Percentiles rank a stretch among this genome's conserved stretches.
phyloP scores from a whole-genome alignment of 2,113 vertebrate genomes.

The Rhynchomys soricoides region DNA sequence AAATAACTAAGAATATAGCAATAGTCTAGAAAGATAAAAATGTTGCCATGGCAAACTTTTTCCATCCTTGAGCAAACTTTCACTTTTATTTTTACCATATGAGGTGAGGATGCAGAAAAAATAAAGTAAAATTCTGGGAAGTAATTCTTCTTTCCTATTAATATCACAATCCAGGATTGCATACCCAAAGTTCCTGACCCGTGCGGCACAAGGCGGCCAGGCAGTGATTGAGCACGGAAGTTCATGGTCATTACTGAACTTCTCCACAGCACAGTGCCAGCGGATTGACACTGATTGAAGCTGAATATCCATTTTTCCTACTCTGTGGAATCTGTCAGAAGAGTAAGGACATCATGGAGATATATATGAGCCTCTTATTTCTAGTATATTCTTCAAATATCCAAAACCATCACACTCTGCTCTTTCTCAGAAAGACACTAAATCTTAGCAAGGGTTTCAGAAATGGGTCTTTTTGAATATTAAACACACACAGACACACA shows the following conservation, averaged over 20 bases:
- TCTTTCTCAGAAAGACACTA: conserved; percentile 64
- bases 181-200: conserved; percentile 54
- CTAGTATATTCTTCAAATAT: conserved; percentile 65
- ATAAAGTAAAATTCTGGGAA: conserved; percentile 21
- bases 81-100: neutral
- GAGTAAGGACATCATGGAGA: conserved; percentile 56
- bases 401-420: conserved; percentile 49
- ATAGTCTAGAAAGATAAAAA: neutral
- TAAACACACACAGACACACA: conserved; percentile 30
- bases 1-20: neutral
- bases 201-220: conserved; percentile 23
- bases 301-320: conserved; percentile 71
- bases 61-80: neutral
- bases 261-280: conserved; percentile 46
- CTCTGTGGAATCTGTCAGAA: conserved; percentile 67
- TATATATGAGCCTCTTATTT: conserved; percentile 64
- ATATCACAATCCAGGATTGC: conserved; percentile 60
- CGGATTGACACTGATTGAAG: conserved; percentile 74
- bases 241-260: conserved; percentile 66
- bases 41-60: neutral
- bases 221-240: conserved; percentile 69
- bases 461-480: conserved; percentile 59
- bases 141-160: conserved; percentile 59
- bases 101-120: neutral
- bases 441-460: conserved; percentile 41